A percentile compares a stretch with the other conserved stretches of the same genome.
These are phyloP conservation scores for Mimumesa dahlbomi DNA, from an alignment of 2,888 invertebrate species.

Conservation along the genomic window DNA sequence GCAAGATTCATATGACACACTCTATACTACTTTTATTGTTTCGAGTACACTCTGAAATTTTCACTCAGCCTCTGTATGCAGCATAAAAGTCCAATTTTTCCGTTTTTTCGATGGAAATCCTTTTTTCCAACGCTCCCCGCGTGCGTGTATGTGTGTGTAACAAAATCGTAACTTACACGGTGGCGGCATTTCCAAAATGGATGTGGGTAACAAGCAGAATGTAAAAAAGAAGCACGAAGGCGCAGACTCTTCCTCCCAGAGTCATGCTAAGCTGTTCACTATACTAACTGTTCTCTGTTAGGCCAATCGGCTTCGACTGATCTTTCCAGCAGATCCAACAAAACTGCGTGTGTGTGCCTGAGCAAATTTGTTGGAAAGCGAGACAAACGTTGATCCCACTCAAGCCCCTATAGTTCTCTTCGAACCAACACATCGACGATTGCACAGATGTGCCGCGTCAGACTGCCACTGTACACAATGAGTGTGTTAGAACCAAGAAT, in stretches of 20 bases:
- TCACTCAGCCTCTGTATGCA: no score
- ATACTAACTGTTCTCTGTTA: slow-evolving; percentile 70
- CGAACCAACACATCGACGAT: slow-evolving; percentile 46
- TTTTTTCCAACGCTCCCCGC: background rate
- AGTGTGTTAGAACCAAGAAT: slow-evolving; percentile 58
- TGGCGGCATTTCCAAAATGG: slow-evolving; percentile 33
- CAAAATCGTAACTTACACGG: slow-evolving; percentile 52
- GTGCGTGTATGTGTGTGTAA: slow-evolving; percentile 2
- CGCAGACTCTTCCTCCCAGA: slow-evolving; percentile 54
- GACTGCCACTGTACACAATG: slow-evolving; percentile 38
- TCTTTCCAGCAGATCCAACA: slow-evolving; percentile 63
- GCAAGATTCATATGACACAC: no score
- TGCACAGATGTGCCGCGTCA: slow-evolving; percentile 33
- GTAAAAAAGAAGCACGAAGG: slow-evolving; percentile 38
- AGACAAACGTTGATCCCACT: slow-evolving; percentile 75
- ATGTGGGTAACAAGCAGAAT: slow-evolving; percentile 16
- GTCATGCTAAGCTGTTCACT: slow-evolving; percentile 69
- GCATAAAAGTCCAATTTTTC: no score
- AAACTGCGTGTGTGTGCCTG: slow-evolving; percentile 55
- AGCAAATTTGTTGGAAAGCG: slow-evolving; percentile 71
- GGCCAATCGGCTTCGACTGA: slow-evolving; percentile 69
- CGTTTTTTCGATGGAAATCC: background rate
- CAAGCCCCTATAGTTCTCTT: slow-evolving; percentile 53
- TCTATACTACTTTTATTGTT: no score
- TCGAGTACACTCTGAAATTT: no score